phyloP scores from a whole-genome alignment of 2,113 vertebrate genomes.

The Ondatra zibethicus region DNA sequence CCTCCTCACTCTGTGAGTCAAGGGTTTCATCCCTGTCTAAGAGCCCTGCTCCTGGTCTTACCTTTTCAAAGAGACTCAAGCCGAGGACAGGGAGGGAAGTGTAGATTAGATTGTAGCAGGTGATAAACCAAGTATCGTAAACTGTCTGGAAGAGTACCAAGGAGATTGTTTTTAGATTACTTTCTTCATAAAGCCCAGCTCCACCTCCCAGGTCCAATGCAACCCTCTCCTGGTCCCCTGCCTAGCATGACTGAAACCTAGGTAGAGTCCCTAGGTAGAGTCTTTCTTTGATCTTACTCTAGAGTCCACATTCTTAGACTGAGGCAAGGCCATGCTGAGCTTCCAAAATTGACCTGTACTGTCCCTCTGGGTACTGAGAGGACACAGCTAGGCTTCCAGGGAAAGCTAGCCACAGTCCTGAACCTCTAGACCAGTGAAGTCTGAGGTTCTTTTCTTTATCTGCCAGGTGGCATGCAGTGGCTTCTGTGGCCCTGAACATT shows the following conservation, averaged over 20 bases:
- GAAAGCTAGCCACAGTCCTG: background rate
- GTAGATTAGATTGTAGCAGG: slow-evolving; percentile 95
- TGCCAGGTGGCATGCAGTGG: background rate
- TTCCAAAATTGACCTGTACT: background rate
- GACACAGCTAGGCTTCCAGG: background rate
- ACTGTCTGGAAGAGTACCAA: slow-evolving; percentile 89
- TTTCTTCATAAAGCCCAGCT: slow-evolving; percentile 33
- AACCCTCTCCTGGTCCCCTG: background rate
- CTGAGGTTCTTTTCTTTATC: slow-evolving; percentile 1
- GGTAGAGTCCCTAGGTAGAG: background rate
- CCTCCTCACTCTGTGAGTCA: background rate
- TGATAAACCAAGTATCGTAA: slow-evolving; percentile 98
- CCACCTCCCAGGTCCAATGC: background rate
- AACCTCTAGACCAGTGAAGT: background rate
- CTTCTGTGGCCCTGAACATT: background rate
- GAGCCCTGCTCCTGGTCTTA: slow-evolving; percentile 73
- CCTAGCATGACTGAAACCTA: slow-evolving; percentile 1
- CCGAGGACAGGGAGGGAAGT: slow-evolving; percentile 95
- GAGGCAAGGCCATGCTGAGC: background rate
- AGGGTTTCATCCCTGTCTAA: background rate
- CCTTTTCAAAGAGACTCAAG: slow-evolving; percentile 97
- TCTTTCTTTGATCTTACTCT: background rate
- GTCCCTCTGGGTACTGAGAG: background rate
- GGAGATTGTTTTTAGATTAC: background rate
- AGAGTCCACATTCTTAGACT: background rate